These are phyloP conservation scores for Eulemur rufifrons DNA, from an alignment of 2,113 vertebrate species.

Conservation along the genomic window DNA sequence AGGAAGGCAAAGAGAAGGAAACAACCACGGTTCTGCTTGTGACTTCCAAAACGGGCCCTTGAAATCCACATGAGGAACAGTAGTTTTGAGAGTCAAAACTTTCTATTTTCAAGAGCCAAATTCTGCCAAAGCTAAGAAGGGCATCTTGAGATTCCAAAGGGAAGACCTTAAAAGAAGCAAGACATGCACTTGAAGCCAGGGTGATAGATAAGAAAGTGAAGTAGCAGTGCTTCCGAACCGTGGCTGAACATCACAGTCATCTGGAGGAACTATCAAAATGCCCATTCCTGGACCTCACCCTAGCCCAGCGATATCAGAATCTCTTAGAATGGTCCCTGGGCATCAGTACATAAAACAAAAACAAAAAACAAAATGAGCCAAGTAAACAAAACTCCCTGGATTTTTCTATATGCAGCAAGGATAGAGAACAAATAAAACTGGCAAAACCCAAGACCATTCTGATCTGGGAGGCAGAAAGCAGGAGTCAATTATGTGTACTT, in stretches of 20 bases:
- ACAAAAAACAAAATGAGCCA: background rate
- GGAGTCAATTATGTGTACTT: background rate
- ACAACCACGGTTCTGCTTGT: background rate
- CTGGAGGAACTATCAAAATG: background rate
- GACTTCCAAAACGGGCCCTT: background rate
- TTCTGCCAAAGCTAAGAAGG: slow-evolving; percentile 37
- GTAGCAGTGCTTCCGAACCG: background rate
- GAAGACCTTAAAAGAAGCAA: background rate
- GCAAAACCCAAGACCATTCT: background rate
- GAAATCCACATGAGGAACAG: background rate
- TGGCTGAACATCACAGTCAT: background rate
- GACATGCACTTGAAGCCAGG: background rate
- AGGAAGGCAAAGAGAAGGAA: background rate
- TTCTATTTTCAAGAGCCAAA: slow-evolving; percentile 45
- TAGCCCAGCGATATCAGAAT: background rate
- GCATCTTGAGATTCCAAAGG: background rate
- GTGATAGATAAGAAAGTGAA: background rate
- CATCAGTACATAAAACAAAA: background rate
- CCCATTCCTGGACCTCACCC: background rate
- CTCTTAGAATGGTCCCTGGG: background rate
- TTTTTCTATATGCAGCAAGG: background rate
- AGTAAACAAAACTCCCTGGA: background rate
- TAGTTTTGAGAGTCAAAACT: background rate
- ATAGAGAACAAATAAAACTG: background rate
- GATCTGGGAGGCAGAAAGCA: background rate